phyloP scores from a whole-genome alignment of 2,888 invertebrate genomes.

The Catocala sponsa region DNA sequence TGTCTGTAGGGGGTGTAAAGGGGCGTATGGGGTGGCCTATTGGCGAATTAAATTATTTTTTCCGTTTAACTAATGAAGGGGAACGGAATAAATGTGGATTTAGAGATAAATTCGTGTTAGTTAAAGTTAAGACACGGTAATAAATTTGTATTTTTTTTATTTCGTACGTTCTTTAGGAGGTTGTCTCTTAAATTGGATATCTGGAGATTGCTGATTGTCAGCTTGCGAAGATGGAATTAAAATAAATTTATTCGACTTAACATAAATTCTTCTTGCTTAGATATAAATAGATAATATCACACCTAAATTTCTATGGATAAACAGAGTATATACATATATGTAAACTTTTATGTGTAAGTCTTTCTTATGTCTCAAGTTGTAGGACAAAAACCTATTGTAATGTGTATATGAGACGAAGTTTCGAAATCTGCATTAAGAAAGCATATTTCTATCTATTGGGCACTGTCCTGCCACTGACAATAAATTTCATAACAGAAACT shows the following conservation, averaged over 20 bases:
- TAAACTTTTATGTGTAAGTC: no score
- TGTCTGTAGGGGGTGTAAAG: slow-evolving; percentile 67
- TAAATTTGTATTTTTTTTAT: slow-evolving; percentile 51
- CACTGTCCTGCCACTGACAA: no score
- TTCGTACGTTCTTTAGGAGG: slow-evolving; percentile 26
- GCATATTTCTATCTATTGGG: no score
- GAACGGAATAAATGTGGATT: slow-evolving; percentile 70
- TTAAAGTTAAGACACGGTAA: slow-evolving; percentile 52
- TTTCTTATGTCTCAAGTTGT: no score
- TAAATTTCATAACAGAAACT: no score
- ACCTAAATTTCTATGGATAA: no score
- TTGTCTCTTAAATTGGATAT: slow-evolving; percentile 42
- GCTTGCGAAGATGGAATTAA: background rate
- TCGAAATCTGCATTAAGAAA: no score
- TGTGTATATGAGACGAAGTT: no score
- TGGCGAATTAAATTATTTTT: slow-evolving; percentile 78
- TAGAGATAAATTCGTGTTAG: slow-evolving; percentile 61
- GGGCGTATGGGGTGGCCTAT: slow-evolving; percentile 61
- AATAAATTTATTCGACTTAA: background rate
- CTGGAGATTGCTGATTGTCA: slow-evolving; percentile 29
- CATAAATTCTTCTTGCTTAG: no score
- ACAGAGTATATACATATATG: no score
- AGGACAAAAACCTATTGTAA: no score
- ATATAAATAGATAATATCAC: no score
- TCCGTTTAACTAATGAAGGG: slow-evolving; percentile 77